Evolutionary conservation across 1,140 invertebrate genomes (phyloP).

Genomic region (Drosophila kanapiae): DNA sequence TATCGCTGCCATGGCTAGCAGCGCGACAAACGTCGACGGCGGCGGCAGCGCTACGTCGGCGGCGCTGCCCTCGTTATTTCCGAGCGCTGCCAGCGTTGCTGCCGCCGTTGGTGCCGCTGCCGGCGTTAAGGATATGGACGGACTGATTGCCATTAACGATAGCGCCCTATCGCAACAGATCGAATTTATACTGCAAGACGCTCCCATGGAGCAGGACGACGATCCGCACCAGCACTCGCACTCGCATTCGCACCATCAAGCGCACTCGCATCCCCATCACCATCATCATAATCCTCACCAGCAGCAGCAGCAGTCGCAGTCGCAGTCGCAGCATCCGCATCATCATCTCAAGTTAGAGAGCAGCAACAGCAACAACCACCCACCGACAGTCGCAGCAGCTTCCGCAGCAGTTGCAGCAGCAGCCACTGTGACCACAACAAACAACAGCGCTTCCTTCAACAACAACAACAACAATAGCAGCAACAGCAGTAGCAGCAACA

Average conservation of each 20-base stretch:
- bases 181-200: constrained; percentile 85
- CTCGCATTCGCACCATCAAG: constrained; percentile 17
- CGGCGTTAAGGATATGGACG: constrained; percentile 74
- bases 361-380: constrained; percentile 58
- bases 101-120: constrained; percentile 50
- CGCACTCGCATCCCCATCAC: constrained; percentile 42
- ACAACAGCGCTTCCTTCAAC: constrained; percentile 42
- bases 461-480: constrained; percentile 62
- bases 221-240: constrained; percentile 59
- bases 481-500: constrained; percentile 53
- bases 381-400: constrained; percentile 73
- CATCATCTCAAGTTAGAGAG: constrained; percentile 44
- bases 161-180: constrained; percentile 85
- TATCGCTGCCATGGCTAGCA: constrained; percentile 64
- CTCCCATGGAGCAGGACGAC: constrained; percentile 83
- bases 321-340: constrained; percentile 20
- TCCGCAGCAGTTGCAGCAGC: constrained; percentile 20
- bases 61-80: constrained; percentile 68
- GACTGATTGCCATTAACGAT: constrained; percentile 84
- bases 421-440: constrained; percentile 32
- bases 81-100: constrained; percentile 32
- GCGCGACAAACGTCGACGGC: constrained; percentile 49
- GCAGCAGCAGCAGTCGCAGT: constrained; percentile 21
- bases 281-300: constrained; percentile 29
- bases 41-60: constrained; percentile 34